These are phyloP conservation scores for Plebejus melissa DNA, from an alignment of 2,888 invertebrate species.

Conservation along the genomic window DNA sequence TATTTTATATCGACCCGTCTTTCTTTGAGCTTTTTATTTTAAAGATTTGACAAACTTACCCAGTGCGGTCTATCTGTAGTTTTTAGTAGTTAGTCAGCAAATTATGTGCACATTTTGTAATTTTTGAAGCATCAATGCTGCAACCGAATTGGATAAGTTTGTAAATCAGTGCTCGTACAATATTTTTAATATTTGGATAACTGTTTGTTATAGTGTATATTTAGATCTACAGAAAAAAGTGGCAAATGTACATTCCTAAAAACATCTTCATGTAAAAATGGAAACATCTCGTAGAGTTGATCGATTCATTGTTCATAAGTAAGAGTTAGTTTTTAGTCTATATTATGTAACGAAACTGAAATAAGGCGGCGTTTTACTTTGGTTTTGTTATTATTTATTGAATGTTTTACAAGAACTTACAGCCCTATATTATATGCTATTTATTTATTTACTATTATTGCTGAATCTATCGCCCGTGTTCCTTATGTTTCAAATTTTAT, in stretches of 20 bases:
- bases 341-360: slow-evolving; percentile 31
- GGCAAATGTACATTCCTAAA: slow-evolving; percentile 53
- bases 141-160: slow-evolving; percentile 8
- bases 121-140: neutral
- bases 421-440: slow-evolving; percentile 1
- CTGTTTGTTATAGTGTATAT: slow-evolving; percentile 30
- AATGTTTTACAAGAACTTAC: slow-evolving; percentile 29
- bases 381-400: slow-evolving; percentile 28
- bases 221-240: slow-evolving; percentile 32
- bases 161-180: neutral
- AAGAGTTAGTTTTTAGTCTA: slow-evolving; percentile 32
- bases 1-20: neutral
- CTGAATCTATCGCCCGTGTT: slow-evolving; percentile 28
- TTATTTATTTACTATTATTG: slow-evolving; percentile 25
- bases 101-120: slow-evolving; percentile 2
- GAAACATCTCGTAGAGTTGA: slow-evolving; percentile 39
- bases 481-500: slow-evolving; percentile 30
- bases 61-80: neutral
- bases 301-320: slow-evolving; percentile 32
- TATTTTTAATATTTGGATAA: slow-evolving; percentile 11
- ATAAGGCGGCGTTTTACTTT: slow-evolving; percentile 30
- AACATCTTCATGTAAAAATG: slow-evolving; percentile 40
- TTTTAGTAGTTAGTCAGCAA: neutral
- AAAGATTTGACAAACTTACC: slow-evolving; percentile 4
- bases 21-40: neutral